phyloP scores from a whole-genome alignment of 2,113 vertebrate species.

The Hemichromis elongatus region DNA sequence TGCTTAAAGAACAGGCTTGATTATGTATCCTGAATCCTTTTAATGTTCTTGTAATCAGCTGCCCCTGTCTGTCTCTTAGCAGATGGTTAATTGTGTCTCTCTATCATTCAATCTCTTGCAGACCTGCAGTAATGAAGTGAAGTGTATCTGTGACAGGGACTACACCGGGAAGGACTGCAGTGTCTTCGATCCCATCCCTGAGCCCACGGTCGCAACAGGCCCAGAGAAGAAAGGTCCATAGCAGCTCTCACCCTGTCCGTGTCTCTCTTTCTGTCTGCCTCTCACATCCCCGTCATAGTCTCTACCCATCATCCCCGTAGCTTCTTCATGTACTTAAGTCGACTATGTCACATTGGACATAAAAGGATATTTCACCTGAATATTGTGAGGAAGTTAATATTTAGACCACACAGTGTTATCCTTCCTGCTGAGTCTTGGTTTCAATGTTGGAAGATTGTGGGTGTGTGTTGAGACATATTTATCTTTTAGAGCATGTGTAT shows the following conservation, averaged over 20 bases:
- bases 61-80: neutral
- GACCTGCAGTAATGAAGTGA: constrained; percentile 95
- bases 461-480: constrained; percentile 17
- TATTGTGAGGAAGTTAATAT: neutral
- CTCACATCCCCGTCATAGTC: constrained; percentile 39
- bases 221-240: constrained; percentile 85
- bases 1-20: neutral
- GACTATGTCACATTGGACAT: neutral
- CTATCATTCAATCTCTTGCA: constrained; percentile 12
- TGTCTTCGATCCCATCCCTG: constrained; percentile 86
- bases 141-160: constrained; percentile 91
- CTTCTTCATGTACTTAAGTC: constrained; percentile 1
- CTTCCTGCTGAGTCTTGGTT: constrained; percentile 14
- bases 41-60: neutral
- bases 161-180: constrained; percentile 97
- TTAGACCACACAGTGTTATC: neutral
- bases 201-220: constrained; percentile 76
- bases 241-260: neutral
- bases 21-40: neutral
- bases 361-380: neutral
- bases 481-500: constrained; percentile 4
- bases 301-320: constrained; percentile 26
- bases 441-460: neutral
- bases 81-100: neutral
- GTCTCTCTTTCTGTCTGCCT: constrained; percentile 25